Base-by-base conservation (phyloP, 2,888 invertebrate genomes). In the Drosophila koepferae region DNA sequence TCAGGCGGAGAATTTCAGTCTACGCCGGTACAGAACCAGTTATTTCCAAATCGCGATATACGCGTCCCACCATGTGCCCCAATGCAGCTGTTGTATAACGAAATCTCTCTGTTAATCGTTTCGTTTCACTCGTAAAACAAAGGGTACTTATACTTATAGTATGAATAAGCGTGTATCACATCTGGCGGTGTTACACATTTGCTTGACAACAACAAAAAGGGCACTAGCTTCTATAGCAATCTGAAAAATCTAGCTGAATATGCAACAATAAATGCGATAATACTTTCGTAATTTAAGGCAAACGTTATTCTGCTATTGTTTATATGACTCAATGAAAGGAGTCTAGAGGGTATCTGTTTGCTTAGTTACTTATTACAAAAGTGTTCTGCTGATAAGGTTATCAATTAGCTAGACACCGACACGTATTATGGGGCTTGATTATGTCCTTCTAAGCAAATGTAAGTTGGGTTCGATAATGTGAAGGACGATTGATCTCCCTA, bases 1-100 rank as follows among this genome's bases (percentile, higher is more conserved):
- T 28, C 18, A 59, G 62, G 40, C 76, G 68, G 81, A 67, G 63
- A 51, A 65, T 72, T 77, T 85, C 69, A 82, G 83, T 86, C 80
- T 63, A 61, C 55, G 81, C 86, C 84, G 69, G 85, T 77, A 67
- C 53, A 61, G 70, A 85, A 80, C 85, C 85, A 85, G 85, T 85
- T 89, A 79, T 89, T 85, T 72, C 78, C 82, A 77, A 80, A 63
- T 63, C 44, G 79, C 28, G 76, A 80, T 75, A 78, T 72, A 73
- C 44, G 16, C 53, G 43, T 18, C 79, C 59, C 58, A 49, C 64
- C 80, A 79, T 77, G 77, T 79, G 77, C 61, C 63, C 64, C 80
- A 68, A 68, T 63, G 72, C 76, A 63, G 80, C 58, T 80, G 81
- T 80, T 79, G 80, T 80, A 53, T 80, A 80, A 80, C 71, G 77